Conservation (phyloP, 2,888 invertebrate species). For the Mimachlamys varia region DNA sequence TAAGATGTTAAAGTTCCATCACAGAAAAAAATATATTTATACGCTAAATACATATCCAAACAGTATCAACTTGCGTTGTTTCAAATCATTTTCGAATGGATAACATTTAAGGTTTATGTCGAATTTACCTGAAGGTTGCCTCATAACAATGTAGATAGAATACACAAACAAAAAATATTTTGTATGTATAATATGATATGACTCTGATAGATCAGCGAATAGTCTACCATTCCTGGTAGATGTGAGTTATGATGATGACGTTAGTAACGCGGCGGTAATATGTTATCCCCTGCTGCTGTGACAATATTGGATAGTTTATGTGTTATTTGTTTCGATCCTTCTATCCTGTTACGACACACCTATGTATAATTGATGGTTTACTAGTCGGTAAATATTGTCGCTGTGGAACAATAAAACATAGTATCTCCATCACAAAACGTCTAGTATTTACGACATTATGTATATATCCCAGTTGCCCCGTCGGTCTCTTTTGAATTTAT, state of each 20-base stretch:
- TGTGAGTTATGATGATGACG: background rate
- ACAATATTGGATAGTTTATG: background rate
- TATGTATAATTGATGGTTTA: background rate
- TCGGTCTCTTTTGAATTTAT: background rate
- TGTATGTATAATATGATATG: background rate
- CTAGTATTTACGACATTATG: background rate
- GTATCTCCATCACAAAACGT: background rate
- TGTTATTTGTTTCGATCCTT: background rate
- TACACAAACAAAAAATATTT: background rate
- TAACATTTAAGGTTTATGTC: background rate
- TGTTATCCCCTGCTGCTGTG: background rate
- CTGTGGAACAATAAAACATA: background rate
- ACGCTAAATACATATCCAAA: no score
- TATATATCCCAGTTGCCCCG: background rate
- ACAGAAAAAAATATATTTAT: no score
- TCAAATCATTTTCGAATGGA: background rate
- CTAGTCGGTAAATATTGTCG: slow-evolving; percentile 5
- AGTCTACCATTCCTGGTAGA: background rate
- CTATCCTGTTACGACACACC: background rate
- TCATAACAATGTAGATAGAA: background rate
- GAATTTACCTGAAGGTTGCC: background rate
- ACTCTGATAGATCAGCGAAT: background rate
- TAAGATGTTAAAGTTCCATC: no score
- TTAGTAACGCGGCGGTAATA: background rate
- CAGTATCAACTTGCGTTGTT: no score